Base-by-base conservation (phyloP, 2,888 invertebrate genomes). In the Clostera curtula region DNA sequence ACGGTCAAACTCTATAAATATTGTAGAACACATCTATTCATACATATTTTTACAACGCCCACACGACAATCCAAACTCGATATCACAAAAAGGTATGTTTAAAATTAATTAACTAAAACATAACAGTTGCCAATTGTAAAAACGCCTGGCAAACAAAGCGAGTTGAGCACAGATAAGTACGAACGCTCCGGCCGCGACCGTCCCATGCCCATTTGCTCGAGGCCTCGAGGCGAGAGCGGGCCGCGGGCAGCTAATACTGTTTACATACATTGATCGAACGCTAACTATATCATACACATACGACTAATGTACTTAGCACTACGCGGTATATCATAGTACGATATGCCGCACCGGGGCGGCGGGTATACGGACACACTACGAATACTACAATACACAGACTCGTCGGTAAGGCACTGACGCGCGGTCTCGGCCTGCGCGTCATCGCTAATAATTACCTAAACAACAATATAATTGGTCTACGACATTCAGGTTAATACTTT, bases 321-420 rank as follows among this genome's bases (percentile, higher is more conserved):
- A 48, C 4, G 14, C 18, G 29, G 31, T 39, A 34, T 32, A 32
- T 34, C 13, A 34, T 27, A 36, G 38, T 26, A 32, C 31, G 19
- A 27, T 19, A 24, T 30, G 16, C 34, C 31, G 25, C 22, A 27
- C 25, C 27, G 4, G 21, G 24, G 35, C 34, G 32, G 33, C 10
- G 22, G 22, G 25, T 34, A 31, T 37, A 31, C 32, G 34, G 3
- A 10, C 36, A 38, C 33, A 28, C 34, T 36, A 31, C 40, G 43
- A 52, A 50, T 40, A 56, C 13, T 47, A 36, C 36, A 56, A 63
- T 58, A 64, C 61, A 70, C 67, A 73, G 68, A 69, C 67, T 69
- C 63, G 31, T 48, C 29, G 41, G 24, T 63, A 73, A 75, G 75
- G 75, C 75, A 70, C 74, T 50, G 67, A 44, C 67, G 66, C 31